These are phyloP conservation scores for Siderastrea siderea DNA, from an alignment of 92 coral and sea anemone species.

Conservation along the genomic window DNA sequence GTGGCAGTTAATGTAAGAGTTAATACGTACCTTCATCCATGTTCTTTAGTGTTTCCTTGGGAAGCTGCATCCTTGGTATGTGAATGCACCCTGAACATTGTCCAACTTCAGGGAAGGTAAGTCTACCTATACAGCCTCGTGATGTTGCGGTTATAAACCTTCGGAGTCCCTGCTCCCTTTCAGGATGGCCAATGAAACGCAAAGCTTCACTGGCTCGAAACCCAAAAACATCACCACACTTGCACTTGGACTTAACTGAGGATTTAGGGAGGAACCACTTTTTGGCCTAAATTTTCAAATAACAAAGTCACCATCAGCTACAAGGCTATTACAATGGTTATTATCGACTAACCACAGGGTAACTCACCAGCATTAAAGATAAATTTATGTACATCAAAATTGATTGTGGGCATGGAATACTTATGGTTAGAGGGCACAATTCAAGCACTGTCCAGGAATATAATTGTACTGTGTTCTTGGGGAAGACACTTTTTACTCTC, in stretches of 20 bases:
- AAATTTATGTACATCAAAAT: too few species aligned
- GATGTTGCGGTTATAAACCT: background rate
- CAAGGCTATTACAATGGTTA: too few species aligned
- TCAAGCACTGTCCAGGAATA: too few species aligned
- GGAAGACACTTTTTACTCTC: too few species aligned
- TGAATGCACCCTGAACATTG: constrained; percentile 32
- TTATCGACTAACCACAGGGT: too few species aligned
- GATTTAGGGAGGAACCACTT: constrained; percentile 7
- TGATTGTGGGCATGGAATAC: too few species aligned
- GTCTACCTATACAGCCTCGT: constrained; percentile 5
- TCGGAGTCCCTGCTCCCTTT: background rate
- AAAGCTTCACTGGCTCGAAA: background rate
- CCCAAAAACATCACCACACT: constrained; percentile 43
- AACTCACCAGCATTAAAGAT: too few species aligned
- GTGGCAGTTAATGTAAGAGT: too few species aligned
- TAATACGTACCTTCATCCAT: constrained; percentile 49
- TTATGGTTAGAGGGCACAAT: too few species aligned
- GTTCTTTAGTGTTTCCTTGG: background rate
- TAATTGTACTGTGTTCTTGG: too few species aligned
- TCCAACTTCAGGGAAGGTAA: constrained; percentile 7
- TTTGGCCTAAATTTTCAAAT: background rate
- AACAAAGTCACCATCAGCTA: too few species aligned
- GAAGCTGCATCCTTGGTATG: constrained; percentile 13
- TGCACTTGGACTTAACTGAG: constrained; percentile 7
- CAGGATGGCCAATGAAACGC: background rate